A percentile compares a stretch with the other conserved stretches of the same genome.
Evolutionary conservation across 2,888 invertebrate species (phyloP).

Genomic region (Lepas anatifera): DNA sequence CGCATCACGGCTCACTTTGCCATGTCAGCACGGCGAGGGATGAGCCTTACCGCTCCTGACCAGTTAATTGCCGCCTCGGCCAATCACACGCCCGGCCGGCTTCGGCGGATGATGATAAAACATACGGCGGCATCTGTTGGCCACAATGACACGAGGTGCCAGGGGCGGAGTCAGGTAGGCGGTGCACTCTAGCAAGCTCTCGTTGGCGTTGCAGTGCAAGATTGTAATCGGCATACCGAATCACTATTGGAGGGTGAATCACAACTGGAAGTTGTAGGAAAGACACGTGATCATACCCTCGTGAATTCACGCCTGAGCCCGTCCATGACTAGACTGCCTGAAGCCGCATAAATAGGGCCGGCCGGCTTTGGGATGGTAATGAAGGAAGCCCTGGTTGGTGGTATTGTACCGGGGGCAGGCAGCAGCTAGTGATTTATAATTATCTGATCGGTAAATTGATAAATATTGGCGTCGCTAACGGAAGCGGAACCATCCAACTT

Average conservation of each 20-base stretch:
- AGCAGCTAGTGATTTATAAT: background rate
- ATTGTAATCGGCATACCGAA: too few species aligned
- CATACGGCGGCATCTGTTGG: constrained; percentile 1
- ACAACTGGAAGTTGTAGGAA: too few species aligned
- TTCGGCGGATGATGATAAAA: constrained; percentile 2
- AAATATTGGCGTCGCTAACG: background rate
- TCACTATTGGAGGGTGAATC: too few species aligned
- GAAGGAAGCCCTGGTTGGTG: background rate
- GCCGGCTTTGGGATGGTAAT: background rate
- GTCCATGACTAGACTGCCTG: background rate
- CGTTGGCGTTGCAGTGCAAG: too few species aligned
- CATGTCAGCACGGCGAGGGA: background rate
- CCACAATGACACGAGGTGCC: background rate
- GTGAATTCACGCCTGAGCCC: background rate
- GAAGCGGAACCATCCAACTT: background rate
- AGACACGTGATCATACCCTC: too few species aligned
- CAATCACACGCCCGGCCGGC: constrained; percentile 1
- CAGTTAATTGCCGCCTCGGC: background rate
- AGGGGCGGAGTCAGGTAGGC: background rate
- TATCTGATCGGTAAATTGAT: constrained; percentile 3
- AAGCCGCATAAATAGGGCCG: background rate
- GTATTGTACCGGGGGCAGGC: background rate
- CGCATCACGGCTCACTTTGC: background rate
- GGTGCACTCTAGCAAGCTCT: too few species aligned
- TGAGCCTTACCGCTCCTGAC: background rate